These are phyloP conservation scores for Caenorhabditis angaria DNA, from an alignment of 2,888 invertebrate species.

Conservation along the genomic window DNA sequence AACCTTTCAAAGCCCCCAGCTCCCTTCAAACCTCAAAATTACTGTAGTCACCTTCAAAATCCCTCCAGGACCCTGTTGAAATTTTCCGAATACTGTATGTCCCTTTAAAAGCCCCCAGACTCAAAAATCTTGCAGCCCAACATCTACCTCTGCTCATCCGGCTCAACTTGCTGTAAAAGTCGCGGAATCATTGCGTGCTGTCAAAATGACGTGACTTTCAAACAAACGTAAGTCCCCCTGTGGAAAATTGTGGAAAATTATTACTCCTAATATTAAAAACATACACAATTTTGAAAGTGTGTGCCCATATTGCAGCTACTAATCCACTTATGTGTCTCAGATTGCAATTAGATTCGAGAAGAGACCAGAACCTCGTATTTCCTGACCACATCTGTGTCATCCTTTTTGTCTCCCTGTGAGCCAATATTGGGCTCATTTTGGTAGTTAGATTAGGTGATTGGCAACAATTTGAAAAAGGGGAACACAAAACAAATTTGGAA, in stretches of 20 bases:
- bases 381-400: background rate
- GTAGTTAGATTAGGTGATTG: slow-evolving; percentile 4
- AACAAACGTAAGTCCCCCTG: background rate
- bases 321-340: slow-evolving; percentile 4
- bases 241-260: background rate
- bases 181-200: background rate
- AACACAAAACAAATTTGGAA: too few relatives aligned
- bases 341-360: background rate
- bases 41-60: too few relatives aligned
- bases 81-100: too few relatives aligned
- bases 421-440: too few relatives aligned
- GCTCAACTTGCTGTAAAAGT: background rate
- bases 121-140: background rate
- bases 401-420: too few relatives aligned
- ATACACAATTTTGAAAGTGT: background rate
- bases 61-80: too few relatives aligned
- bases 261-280: background rate
- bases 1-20: too few relatives aligned
- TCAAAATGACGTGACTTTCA: background rate
- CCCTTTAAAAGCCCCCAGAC: background rate
- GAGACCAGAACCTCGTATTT: background rate
- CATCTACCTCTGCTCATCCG: background rate
- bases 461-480: background rate
- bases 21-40: too few relatives aligned
- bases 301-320: slow-evolving; percentile 4